Conservation (phyloP, 2,888 invertebrate genomes). For the Spodoptera picta region DNA sequence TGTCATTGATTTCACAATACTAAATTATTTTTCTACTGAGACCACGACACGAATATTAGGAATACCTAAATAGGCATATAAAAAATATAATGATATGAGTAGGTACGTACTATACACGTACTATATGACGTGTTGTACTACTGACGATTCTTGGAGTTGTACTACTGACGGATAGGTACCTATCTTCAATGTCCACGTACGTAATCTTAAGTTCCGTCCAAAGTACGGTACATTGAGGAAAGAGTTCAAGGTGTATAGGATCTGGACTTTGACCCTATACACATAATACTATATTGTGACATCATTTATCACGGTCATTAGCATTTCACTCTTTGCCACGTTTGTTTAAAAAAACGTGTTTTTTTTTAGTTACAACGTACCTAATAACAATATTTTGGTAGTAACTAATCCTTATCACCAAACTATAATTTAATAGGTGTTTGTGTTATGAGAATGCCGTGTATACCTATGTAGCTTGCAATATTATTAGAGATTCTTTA, state of each 20-base stretch:
- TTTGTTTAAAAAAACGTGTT: neutral
- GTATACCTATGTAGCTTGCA: too few relatives aligned
- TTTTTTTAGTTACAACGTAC: too few relatives aligned
- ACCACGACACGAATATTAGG: constrained; percentile 21
- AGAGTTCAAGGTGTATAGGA: constrained; percentile 2
- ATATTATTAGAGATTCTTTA: neutral
- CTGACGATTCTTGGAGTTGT: too few relatives aligned
- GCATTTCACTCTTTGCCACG: neutral
- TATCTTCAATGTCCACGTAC: constrained; percentile 10
- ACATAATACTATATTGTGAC: neutral
- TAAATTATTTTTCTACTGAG: constrained; percentile 14
- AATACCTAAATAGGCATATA: constrained; percentile 2
- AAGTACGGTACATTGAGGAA: constrained; percentile 22
- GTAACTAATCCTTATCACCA: neutral
- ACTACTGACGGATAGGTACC: too few relatives aligned
- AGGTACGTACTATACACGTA: too few relatives aligned
- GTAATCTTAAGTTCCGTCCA: constrained; percentile 4
- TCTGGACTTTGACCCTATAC: constrained; percentile 14
- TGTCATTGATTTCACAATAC: constrained; percentile 35
- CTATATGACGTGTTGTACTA: too few relatives aligned
- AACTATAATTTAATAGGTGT: neutral
- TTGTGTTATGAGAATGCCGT: too few relatives aligned
- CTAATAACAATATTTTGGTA: too few relatives aligned
- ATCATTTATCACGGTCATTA: constrained; percentile 1
- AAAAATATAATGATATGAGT: constrained; percentile 1